Conservation (phyloP, 2,113 vertebrate species). For the Desmodus rotundus region DNA sequence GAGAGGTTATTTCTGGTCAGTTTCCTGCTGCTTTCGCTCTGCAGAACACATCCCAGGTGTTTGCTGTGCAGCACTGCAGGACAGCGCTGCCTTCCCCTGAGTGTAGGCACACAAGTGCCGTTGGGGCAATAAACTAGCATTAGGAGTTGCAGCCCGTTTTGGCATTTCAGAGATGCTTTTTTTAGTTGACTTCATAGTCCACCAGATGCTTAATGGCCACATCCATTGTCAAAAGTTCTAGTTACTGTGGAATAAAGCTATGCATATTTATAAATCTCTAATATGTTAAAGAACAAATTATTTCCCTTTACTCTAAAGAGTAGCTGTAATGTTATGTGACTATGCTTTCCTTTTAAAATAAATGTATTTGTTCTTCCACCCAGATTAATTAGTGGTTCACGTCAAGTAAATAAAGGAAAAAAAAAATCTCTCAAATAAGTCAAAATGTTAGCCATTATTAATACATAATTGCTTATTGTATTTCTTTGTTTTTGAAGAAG, state of each 20-base stretch:
- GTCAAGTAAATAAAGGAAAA: background rate
- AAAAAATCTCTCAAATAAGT: background rate
- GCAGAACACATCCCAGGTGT: constrained; percentile 88
- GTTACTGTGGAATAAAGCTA: constrained; percentile 57
- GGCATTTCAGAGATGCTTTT: constrained; percentile 68
- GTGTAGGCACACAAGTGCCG: constrained; percentile 74
- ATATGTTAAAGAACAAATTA: constrained; percentile 7
- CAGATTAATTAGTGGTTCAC: background rate
- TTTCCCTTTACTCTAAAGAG: constrained; percentile 34
- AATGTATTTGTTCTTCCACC: background rate
- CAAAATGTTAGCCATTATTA: background rate
- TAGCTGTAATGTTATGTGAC: background rate
- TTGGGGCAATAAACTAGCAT: constrained; percentile 75
- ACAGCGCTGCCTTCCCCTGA: constrained; percentile 72
- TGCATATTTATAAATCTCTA: constrained; percentile 58
- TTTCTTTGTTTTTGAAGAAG: background rate
- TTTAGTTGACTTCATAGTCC: constrained; percentile 73
- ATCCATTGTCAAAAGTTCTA: constrained; percentile 72
- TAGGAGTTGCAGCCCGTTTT: constrained; percentile 57
- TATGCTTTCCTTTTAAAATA: constrained; percentile 30
- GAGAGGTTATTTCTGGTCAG: constrained; percentile 87
- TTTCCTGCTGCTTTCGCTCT: constrained; percentile 87
- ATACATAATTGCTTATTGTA: background rate
- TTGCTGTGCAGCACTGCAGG: constrained; percentile 62
- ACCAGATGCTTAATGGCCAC: constrained; percentile 78